Conservation (phyloP, 2,113 vertebrate species). For the Petroica traversi region DNA sequence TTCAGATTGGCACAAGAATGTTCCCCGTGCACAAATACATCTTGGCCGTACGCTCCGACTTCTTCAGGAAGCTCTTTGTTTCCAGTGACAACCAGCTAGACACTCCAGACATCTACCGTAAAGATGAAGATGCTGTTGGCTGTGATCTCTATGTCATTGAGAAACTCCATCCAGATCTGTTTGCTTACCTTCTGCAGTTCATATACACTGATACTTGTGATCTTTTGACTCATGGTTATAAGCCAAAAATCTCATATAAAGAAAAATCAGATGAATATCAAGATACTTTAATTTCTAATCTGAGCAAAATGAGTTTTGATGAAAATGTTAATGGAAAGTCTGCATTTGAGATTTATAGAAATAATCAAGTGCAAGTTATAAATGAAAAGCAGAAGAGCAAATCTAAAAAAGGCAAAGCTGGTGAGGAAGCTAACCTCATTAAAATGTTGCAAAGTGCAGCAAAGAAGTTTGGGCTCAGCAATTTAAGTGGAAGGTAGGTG, state of each 20-base stretch:
- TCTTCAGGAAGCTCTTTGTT: slow-evolving; percentile 86
- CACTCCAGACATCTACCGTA: slow-evolving; percentile 72
- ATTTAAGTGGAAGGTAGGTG: slow-evolving; percentile 86
- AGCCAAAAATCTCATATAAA: slow-evolving; percentile 71
- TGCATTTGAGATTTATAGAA: slow-evolving; percentile 86
- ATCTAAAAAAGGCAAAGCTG: slow-evolving; percentile 84
- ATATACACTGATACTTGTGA: slow-evolving; percentile 94
- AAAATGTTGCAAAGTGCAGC: slow-evolving; percentile 88
- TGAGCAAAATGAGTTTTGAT: slow-evolving; percentile 80
- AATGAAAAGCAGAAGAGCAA: slow-evolving; percentile 85
- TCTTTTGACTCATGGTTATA: slow-evolving; percentile 84
- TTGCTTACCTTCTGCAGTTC: slow-evolving; percentile 87
- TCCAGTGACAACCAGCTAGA: slow-evolving; percentile 58
- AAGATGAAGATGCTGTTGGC: slow-evolving; percentile 86
- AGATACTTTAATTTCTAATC: slow-evolving; percentile 80
- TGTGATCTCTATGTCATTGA: slow-evolving; percentile 89
- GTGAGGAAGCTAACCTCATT: slow-evolving; percentile 81
- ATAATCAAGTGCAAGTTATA: slow-evolving; percentile 73
- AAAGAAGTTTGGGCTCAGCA: slow-evolving; percentile 86
- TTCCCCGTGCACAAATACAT: slow-evolving; percentile 94
- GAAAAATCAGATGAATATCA: slow-evolving; percentile 71
- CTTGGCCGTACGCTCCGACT: slow-evolving; percentile 85
- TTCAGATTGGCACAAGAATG: slow-evolving; percentile 85
- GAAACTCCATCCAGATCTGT: slow-evolving; percentile 86
- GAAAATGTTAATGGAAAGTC: slow-evolving; percentile 78